These are phyloP conservation scores for Chalcosyrphus nemorum DNA, from an alignment of 2,888 invertebrate species.

Conservation along the genomic window DNA sequence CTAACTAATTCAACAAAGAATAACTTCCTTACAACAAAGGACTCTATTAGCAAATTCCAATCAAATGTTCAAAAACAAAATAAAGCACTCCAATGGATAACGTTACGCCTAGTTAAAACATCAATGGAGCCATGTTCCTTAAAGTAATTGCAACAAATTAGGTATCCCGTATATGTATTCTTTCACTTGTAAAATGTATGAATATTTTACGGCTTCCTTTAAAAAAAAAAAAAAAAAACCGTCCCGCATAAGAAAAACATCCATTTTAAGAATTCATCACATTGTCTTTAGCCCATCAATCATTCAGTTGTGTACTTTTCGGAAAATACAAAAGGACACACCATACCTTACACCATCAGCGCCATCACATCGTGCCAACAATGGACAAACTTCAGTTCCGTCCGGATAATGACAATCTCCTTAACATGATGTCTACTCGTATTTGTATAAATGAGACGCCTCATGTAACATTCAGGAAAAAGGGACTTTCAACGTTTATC, in stretches of 20 bases:
- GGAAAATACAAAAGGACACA: conserved; percentile 16
- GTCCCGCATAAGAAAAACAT: neutral
- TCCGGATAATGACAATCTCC: conserved; percentile 64
- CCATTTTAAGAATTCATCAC: conserved; percentile 61
- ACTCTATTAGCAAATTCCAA: neutral
- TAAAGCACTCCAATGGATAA: neutral
- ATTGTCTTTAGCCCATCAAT: conserved; percentile 63
- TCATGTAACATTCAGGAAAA: conserved; percentile 60
- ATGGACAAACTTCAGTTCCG: conserved; percentile 42
- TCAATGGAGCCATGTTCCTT: neutral
- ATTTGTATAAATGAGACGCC: conserved; percentile 62
- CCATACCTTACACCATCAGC: neutral
- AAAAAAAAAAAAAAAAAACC: too few relatives aligned
- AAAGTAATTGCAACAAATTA: conserved; percentile 44
- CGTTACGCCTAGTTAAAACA: neutral
- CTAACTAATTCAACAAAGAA: too few relatives aligned
- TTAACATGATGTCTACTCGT: conserved; percentile 48
- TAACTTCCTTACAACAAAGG: too few relatives aligned
- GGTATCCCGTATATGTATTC: neutral
- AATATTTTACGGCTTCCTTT: conserved; percentile 15
- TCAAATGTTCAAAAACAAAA: neutral
- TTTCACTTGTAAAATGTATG: conserved; percentile 9
- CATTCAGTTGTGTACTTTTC: conserved; percentile 52
- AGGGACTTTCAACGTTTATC: conserved; percentile 47
- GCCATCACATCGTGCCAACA: too few relatives aligned